phyloP scores from a whole-genome alignment of 2,113 vertebrate genomes.

The Cyprinodon tularosa region DNA sequence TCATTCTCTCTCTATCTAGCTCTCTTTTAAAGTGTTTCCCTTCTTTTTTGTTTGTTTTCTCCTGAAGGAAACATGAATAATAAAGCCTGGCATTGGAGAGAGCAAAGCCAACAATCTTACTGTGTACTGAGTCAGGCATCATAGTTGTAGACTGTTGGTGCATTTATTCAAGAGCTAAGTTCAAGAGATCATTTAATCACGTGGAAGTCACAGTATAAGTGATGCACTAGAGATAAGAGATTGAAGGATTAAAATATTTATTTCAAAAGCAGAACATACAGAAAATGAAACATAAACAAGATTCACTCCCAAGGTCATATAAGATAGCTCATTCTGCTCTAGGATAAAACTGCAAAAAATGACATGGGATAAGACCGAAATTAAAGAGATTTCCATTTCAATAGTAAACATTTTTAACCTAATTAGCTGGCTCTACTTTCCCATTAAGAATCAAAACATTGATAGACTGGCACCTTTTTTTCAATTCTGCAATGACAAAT shows the following conservation, averaged over 20 bases:
- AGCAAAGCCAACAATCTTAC: conserved; percentile 45
- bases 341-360: not conserved
- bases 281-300: not conserved
- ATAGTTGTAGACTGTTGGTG: not conserved
- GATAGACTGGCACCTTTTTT: not conserved
- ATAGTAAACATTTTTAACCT: not conserved
- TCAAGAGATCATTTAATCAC: not conserved
- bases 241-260: not conserved
- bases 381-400: not conserved
- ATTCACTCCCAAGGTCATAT: not conserved
- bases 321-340: not conserved
- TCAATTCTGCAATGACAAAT: not conserved
- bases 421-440: not conserved
- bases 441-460: not conserved
- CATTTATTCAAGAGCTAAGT: not conserved
- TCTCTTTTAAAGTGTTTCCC: conserved; percentile 84
- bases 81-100: conserved; percentile 51
- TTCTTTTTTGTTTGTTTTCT: conserved; percentile 53
- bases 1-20: conserved; percentile 68
- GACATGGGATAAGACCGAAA: not conserved
- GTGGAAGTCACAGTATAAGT: not conserved
- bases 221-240: not conserved
- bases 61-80: conserved; percentile 56
- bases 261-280: not conserved
- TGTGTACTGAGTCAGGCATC: conserved; percentile 35